phyloP scores from a whole-genome alignment of 2,113 vertebrate genomes.

The Sakesphorus luctuosus region DNA sequence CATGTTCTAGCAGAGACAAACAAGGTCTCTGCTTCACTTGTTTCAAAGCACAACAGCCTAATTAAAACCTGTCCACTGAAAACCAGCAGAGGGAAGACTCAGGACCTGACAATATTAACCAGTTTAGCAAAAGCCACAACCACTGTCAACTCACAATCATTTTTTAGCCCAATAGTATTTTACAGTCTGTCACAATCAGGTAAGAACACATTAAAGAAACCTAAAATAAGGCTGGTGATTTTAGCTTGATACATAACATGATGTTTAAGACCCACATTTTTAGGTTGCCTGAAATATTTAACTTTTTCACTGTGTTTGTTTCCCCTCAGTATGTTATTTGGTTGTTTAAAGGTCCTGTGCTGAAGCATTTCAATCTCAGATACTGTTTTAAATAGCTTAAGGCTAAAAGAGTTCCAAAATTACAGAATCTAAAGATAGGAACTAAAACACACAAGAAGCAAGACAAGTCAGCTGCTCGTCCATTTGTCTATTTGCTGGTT shows the following conservation, averaged over 20 bases:
- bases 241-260: neutral
- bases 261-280: slow-evolving; percentile 42
- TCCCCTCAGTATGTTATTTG: slow-evolving; percentile 10
- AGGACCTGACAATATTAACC: neutral
- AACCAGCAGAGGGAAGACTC: neutral
- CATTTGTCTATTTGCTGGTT: neutral
- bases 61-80: neutral
- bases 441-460: neutral
- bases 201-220: slow-evolving; percentile 33
- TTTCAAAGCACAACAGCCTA: neutral
- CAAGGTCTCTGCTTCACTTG: neutral
- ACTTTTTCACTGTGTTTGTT: neutral
- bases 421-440: neutral
- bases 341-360: neutral
- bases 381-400: neutral
- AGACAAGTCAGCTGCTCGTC: neutral
- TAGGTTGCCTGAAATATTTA: slow-evolving; percentile 23
- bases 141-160: slow-evolving; percentile 11
- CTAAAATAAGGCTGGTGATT: neutral
- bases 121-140: neutral
- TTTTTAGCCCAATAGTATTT: neutral
- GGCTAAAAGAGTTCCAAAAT: neutral
- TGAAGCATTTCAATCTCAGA: neutral
- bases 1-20: neutral
- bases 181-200: slow-evolving; percentile 13